These are phyloP conservation scores for Lymantria dispar DNA, from an alignment of 2,888 invertebrate genomes.

Conservation along the genomic window DNA sequence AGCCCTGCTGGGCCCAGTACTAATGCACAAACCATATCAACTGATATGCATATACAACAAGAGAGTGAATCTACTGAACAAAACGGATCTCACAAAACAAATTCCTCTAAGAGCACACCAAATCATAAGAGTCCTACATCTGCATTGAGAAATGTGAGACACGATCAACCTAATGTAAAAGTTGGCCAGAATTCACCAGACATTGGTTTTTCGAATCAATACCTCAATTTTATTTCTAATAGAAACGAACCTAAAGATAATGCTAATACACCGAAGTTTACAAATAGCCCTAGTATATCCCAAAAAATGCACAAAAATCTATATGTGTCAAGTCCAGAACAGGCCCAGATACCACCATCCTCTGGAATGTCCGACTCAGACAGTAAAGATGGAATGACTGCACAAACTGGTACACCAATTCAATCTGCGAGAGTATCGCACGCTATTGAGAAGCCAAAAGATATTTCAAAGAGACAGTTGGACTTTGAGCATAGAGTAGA, in stretches of 20 bases:
- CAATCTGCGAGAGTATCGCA: constrained; percentile 71
- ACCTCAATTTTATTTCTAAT: constrained; percentile 73
- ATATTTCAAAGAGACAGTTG: constrained; percentile 74
- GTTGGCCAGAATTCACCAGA: constrained; percentile 67
- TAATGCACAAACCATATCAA: constrained; percentile 41
- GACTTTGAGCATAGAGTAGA: constrained; percentile 75
- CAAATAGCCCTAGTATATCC: constrained; percentile 75
- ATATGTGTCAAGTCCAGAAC: constrained; percentile 78
- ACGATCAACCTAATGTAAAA: constrained; percentile 71
- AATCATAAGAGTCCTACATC: constrained; percentile 66
- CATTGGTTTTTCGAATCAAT: constrained; percentile 76
- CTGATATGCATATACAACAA: constrained; percentile 49
- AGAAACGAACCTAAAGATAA: constrained; percentile 80
- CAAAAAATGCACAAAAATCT: constrained; percentile 80
- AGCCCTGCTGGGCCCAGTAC: constrained; percentile 41
- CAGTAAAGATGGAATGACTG: constrained; percentile 75
- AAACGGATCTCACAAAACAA: constrained; percentile 43
- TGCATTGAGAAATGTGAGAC: constrained; percentile 68
- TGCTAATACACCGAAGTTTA: constrained; percentile 79
- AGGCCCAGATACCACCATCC: constrained; percentile 76
- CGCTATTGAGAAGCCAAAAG: constrained; percentile 66
- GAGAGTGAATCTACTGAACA: constrained; percentile 51
- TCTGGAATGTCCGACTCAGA: constrained; percentile 76
- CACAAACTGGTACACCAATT: constrained; percentile 67
- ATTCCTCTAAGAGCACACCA: constrained; percentile 45